These are phyloP conservation scores for Bovichtus diacanthus DNA, from an alignment of 2,797 vertebrate genomes.

Conservation along the genomic window DNA sequence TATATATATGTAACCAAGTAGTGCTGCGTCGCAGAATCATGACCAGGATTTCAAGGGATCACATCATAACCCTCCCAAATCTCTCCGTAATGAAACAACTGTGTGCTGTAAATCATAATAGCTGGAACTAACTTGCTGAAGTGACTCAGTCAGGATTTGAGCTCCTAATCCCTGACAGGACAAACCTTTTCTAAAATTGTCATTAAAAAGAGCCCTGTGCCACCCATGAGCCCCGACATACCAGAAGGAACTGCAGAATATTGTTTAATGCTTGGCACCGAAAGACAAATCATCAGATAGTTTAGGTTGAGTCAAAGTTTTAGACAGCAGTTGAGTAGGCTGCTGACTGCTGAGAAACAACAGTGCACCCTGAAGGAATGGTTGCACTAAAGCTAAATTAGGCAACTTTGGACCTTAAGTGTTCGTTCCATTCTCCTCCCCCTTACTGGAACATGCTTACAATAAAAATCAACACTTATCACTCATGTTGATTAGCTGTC, in stretches of 20 bases:
- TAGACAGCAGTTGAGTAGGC: slow-evolving; percentile 8
- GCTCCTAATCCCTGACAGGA: slow-evolving; percentile 10
- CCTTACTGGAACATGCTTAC: slow-evolving; percentile 46
- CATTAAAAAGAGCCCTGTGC: background rate
- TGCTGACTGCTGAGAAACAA: slow-evolving; percentile 9
- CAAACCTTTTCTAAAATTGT: background rate
- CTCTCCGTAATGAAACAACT: slow-evolving; percentile 3
- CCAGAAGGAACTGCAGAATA: background rate
- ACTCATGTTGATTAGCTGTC: slow-evolving; percentile 68
- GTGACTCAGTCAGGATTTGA: slow-evolving; percentile 23
- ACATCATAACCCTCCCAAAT: slow-evolving; percentile 27
- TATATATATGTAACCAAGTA: background rate
- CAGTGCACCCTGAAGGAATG: slow-evolving; percentile 23
- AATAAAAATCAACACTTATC: slow-evolving; percentile 38
- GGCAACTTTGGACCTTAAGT: slow-evolving; percentile 17
- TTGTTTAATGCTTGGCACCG: background rate
- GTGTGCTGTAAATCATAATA: slow-evolving; percentile 20
- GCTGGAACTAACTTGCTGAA: slow-evolving; percentile 15
- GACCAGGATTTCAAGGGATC: slow-evolving; percentile 24
- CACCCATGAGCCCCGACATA: background rate
- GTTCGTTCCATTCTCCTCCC: slow-evolving; percentile 33
- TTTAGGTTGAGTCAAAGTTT: slow-evolving; percentile 11
- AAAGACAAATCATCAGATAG: background rate
- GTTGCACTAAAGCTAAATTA: slow-evolving; percentile 29
- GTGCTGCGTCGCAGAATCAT: slow-evolving; percentile 5